Evolutionary conservation across 2,888 invertebrate species (phyloP).

Genomic region (Dendrolimus pini): DNA sequence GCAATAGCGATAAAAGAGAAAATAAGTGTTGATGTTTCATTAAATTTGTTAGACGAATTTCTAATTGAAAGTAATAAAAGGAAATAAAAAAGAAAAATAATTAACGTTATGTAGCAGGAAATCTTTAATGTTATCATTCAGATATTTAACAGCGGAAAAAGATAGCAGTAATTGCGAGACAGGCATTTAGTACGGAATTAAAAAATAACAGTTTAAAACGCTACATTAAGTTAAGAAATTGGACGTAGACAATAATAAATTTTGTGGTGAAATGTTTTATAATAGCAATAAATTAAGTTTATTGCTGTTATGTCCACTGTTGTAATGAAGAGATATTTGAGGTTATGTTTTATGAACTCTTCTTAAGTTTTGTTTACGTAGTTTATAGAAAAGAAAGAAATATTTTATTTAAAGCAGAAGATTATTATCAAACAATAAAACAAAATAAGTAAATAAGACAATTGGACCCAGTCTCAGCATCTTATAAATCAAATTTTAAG

Average conservation of each 20-base stretch:
- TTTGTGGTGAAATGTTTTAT: not conserved
- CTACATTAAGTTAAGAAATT: constrained; percentile 23
- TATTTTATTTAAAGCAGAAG: too few species aligned
- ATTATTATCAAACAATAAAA: too few species aligned
- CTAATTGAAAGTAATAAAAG: too few species aligned
- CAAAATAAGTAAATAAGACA: too few species aligned
- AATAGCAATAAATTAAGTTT: not conserved
- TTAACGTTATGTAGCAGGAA: not conserved
- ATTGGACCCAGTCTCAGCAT: too few species aligned
- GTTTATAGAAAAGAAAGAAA: not conserved
- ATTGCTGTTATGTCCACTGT: not conserved
- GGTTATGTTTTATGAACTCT: constrained; percentile 18
- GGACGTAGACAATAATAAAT: constrained; percentile 5
- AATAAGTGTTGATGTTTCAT: too few species aligned
- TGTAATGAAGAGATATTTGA: constrained; percentile 6
- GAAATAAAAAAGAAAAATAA: too few species aligned
- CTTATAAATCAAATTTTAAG: too few species aligned
- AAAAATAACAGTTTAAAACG: constrained; percentile 23
- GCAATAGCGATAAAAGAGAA: too few species aligned
- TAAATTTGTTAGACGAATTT: too few species aligned
- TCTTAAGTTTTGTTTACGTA: constrained; percentile 18
- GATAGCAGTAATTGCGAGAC: not conserved
- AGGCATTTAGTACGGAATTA: constrained; percentile 17
- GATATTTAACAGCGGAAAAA: not conserved
- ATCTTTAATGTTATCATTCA: not conserved